A percentile compares a stretch with the other conserved stretches of the same genome.
phyloP scores from a whole-genome alignment of 2,797 vertebrate species.

The Erethizon dorsatum region DNA sequence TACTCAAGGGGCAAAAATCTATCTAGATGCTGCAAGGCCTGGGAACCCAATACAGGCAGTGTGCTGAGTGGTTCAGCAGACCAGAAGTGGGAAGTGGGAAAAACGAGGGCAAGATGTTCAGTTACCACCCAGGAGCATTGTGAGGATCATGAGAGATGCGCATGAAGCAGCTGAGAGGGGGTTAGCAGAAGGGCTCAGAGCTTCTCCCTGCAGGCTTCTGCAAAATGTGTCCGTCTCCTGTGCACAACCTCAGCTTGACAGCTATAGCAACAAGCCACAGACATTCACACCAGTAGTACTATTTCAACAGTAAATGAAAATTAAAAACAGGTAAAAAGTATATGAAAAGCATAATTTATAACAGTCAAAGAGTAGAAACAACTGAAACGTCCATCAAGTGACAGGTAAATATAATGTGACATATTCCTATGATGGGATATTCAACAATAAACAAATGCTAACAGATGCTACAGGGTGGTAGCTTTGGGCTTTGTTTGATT shows the following conservation, averaged over 20 bases:
- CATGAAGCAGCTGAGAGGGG: not conserved
- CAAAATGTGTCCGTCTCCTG: accelerated
- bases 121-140: accelerated
- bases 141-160: not conserved
- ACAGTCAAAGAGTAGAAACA: not conserved
- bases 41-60: not conserved
- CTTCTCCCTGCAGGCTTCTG: not conserved
- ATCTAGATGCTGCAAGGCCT: accelerated
- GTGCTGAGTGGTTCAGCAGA: not conserved
- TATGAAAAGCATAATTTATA: not conserved
- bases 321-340: not conserved
- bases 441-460: not conserved
- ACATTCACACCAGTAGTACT: not conserved
- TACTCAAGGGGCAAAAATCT: not conserved
- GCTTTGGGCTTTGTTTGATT: not conserved
- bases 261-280: not conserved
- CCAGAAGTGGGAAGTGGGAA: not conserved
- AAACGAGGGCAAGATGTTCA: accelerated
- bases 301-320: not conserved
- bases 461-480: not conserved
- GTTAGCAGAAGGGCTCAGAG: accelerated
- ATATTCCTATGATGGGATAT: not conserved
- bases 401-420: not conserved
- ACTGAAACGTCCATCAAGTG: not conserved
- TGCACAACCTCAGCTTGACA: accelerated